phyloP scores from a whole-genome alignment of 2,888 invertebrate genomes.

The Aquatica leii region DNA sequence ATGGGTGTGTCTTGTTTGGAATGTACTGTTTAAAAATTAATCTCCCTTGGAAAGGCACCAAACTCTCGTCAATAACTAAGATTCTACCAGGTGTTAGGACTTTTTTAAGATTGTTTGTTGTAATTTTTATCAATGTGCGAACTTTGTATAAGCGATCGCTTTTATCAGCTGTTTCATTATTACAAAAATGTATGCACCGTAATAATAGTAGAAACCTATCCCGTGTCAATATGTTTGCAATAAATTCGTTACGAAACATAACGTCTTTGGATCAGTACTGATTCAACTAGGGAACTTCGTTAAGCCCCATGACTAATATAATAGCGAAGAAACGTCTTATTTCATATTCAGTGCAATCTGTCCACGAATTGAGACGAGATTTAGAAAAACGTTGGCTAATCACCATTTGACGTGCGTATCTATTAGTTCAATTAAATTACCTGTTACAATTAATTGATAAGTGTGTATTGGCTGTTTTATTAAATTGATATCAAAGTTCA shows the following conservation, averaged over 20 bases:
- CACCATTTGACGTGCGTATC: neutral
- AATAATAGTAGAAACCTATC: neutral
- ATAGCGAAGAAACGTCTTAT: neutral
- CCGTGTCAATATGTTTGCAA: too few relatives aligned
- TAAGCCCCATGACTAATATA: neutral
- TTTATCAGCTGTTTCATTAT: too few relatives aligned
- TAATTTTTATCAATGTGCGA: too few relatives aligned
- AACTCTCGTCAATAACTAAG: too few relatives aligned
- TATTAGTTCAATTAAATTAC: neutral
- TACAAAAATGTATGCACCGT: neutral
- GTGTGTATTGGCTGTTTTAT: neutral
- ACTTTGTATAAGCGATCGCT: too few relatives aligned
- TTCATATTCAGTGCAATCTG: neutral
- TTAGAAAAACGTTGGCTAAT: neutral
- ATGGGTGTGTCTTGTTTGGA: neutral
- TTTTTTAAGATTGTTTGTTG: too few relatives aligned
- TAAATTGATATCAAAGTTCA: neutral
- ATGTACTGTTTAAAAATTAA: too few relatives aligned
- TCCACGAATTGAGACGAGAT: neutral
- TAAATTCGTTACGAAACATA: too few relatives aligned
- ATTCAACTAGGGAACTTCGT: neutral
- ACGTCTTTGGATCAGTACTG: too few relatives aligned
- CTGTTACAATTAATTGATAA: neutral
- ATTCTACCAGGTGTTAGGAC: too few relatives aligned
- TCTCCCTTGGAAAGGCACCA: too few relatives aligned